These are phyloP conservation scores for Triplophysa dalaica DNA, from an alignment of 2,113 vertebrate species.

Conservation along the genomic window DNA sequence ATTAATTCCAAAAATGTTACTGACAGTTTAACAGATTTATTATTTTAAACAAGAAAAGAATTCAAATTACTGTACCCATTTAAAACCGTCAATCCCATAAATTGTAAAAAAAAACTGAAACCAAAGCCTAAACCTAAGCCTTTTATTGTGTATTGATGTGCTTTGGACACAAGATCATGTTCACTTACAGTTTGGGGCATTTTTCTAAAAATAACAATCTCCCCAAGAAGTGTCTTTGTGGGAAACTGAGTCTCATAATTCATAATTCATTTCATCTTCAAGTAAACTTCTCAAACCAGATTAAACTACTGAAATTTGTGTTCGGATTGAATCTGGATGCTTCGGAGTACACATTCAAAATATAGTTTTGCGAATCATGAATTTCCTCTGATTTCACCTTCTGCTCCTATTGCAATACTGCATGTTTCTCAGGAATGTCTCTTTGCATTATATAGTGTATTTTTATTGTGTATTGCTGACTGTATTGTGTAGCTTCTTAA, in stretches of 20 bases:
- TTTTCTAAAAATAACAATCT: neutral
- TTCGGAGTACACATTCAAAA: neutral
- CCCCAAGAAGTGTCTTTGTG: neutral
- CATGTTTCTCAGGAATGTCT: neutral
- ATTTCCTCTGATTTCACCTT: neutral
- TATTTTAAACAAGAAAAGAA: no score
- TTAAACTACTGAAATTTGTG: neutral
- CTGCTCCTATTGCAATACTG: neutral
- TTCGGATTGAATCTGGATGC: neutral
- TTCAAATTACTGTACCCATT: no score
- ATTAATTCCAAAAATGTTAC: no score
- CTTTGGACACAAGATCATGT: no score
- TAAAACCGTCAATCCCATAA: no score
- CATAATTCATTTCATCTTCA: neutral
- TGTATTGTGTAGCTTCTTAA: conserved; percentile 1
- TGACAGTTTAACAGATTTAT: no score
- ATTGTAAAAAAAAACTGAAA: no score
- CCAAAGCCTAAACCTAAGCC: no score
- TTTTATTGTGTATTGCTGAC: neutral
- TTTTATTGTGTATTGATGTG: no score
- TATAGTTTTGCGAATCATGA: neutral
- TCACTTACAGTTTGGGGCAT: neutral
- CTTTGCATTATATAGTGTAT: neutral
- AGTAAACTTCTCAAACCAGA: neutral
- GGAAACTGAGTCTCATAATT: neutral